phyloP scores from a whole-genome alignment of 2,113 vertebrate species.

The Anolis carolinensis region DNA sequence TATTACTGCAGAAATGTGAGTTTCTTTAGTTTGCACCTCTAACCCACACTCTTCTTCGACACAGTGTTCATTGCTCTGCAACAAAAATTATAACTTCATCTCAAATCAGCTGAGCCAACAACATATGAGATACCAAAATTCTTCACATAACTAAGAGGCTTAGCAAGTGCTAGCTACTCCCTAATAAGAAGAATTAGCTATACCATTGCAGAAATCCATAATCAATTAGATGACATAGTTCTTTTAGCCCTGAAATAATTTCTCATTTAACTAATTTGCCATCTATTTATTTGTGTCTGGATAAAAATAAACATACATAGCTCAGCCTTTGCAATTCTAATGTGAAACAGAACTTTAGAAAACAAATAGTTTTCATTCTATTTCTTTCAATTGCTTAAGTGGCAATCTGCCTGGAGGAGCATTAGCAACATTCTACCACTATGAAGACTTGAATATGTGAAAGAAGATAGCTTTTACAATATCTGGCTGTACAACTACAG shows the following conservation, averaged over 20 bases:
- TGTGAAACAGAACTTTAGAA: conserved; percentile 24
- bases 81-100: background rate
- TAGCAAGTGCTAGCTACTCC: background rate
- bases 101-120: background rate
- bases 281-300: background rate
- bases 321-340: background rate
- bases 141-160: background rate
- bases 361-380: conserved; percentile 37
- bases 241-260: background rate
- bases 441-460: conserved; percentile 15
- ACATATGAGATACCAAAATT: background rate
- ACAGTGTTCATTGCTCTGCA: background rate
- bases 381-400: background rate
- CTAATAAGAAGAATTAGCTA: background rate
- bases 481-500: conserved; percentile 9
- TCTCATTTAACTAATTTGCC: conserved; percentile 6
- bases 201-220: background rate
- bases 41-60: background rate
- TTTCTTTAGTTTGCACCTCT: background rate
- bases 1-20: background rate
- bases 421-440: conserved; percentile 16
- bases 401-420: conserved; percentile 32
- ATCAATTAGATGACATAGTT: background rate
- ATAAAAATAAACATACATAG: background rate
- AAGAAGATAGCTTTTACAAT: conserved; percentile 18